Evolutionary conservation across 2,113 vertebrate species (phyloP), one percentile per base, ranked within the genome.

Genomic region (Hemibagrus wyckioides): DNA sequence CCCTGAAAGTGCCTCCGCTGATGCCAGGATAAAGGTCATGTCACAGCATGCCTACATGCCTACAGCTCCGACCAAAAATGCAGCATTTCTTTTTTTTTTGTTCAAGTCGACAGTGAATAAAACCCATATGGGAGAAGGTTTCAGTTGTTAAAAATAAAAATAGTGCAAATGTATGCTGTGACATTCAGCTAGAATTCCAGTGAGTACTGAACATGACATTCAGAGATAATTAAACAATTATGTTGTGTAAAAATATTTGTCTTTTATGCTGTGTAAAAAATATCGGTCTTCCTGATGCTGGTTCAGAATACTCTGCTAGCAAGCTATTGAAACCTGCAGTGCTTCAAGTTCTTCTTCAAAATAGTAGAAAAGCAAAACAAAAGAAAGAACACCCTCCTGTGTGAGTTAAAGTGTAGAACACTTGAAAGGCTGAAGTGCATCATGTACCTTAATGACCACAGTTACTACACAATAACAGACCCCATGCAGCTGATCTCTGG

Each of bases 71-170:
- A 63, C 80, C 25, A 30, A 50, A 48, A n/a, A 82, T n/a, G 39
- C 80, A 83, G 44, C 83, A 75, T 85, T 57, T 76, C 11, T 73
- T 73, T 69, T 67, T 33, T 67, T 73, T 56, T n/a, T n/a, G n/a
- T n/a, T 30, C 63, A 54, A 39, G 48, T 54, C 28, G n/a, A 44
- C 67, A 41, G 15, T 7, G 15, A 65, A 41, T 41, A 41, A 39
- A 57, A 56, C 48, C 36, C 36, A 83, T 52, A 36, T 48, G 10
- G 48, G 15, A 83, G 39, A 6, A 54, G 3, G 25, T n/a, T 63
- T 33, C 2, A 41, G 56, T 36, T n/a, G n/a, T 19, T 41, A 2
- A 23, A 82, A 80, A 57, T 44, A n/a, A n/a, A n/a, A n/a, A n/a
- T 41, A 61, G 33, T 61, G 80, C 56, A 82, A 41, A 61, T 41